Conservation (phyloP, 2,113 vertebrate species). For the Sylvietta virens region DNA sequence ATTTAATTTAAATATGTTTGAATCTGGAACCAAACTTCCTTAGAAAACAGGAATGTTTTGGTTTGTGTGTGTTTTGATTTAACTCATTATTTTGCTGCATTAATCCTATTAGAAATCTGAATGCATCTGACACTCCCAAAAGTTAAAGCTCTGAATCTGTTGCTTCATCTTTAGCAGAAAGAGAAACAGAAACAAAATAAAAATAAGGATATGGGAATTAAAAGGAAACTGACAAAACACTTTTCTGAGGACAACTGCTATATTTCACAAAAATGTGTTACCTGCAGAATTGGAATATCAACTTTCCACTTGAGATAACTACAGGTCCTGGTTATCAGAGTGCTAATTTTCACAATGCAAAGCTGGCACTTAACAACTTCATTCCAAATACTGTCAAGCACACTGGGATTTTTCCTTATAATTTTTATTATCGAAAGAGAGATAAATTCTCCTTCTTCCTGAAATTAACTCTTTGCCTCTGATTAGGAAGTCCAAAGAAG, state of each 20-base stretch:
- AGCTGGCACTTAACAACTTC: not conserved
- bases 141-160: not conserved
- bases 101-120: not conserved
- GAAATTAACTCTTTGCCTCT: not conserved
- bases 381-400: not conserved
- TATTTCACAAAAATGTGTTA: not conserved
- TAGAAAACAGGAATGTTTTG: not conserved
- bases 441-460: not conserved
- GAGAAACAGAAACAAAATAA: not conserved
- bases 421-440: not conserved
- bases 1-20: slow-evolving; percentile 14
- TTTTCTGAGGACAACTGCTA: not conserved
- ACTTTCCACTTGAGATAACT: not conserved
- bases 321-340: not conserved
- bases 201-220: not conserved
- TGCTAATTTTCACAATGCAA: not conserved
- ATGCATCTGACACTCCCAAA: not conserved
- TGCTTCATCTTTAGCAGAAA: not conserved
- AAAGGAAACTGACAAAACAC: not conserved
- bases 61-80: not conserved
- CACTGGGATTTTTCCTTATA: not conserved
- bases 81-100: not conserved
- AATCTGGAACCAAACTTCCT: slow-evolving; percentile 9
- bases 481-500: not conserved
- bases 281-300: not conserved